Conservation (phyloP, 2,888 invertebrate species). For the Nymphalis urticae region DNA sequence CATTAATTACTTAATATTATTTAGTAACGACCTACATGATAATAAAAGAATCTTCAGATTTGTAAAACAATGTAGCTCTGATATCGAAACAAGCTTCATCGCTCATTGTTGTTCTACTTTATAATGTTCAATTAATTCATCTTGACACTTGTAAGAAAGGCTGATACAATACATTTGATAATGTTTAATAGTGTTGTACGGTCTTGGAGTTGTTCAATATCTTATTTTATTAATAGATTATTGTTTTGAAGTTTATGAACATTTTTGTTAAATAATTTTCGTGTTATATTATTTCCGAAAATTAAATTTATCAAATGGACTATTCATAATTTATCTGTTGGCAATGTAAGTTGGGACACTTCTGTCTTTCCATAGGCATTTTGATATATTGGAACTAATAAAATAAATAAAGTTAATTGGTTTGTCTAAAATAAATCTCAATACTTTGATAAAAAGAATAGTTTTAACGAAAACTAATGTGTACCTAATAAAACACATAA, state of each 20-base stretch:
- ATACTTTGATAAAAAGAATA: no score
- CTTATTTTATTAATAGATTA: neutral
- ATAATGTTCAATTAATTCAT: slow-evolving; percentile 8
- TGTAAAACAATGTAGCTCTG: neutral
- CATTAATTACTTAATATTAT: neutral
- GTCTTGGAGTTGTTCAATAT: neutral
- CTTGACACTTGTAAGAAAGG: slow-evolving; percentile 6
- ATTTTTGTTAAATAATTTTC: neutral
- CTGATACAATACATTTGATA: slow-evolving; percentile 4
- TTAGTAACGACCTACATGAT: neutral
- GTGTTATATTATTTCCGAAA: no score
- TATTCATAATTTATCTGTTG: no score
- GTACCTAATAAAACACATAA: no score
- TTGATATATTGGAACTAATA: no score
- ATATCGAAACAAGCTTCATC: neutral
- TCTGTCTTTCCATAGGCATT: no score
- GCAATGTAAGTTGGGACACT: no score
- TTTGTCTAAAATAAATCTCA: no score
- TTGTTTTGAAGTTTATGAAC: no score
- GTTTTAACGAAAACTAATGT: no score
- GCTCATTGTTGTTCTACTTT: neutral
- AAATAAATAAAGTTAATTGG: no score
- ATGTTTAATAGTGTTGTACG: neutral
- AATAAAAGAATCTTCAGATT: neutral
- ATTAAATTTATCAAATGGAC: no score